Base-by-base conservation (phyloP, 2,888 invertebrate genomes). In the Eristalis pertinax region DNA sequence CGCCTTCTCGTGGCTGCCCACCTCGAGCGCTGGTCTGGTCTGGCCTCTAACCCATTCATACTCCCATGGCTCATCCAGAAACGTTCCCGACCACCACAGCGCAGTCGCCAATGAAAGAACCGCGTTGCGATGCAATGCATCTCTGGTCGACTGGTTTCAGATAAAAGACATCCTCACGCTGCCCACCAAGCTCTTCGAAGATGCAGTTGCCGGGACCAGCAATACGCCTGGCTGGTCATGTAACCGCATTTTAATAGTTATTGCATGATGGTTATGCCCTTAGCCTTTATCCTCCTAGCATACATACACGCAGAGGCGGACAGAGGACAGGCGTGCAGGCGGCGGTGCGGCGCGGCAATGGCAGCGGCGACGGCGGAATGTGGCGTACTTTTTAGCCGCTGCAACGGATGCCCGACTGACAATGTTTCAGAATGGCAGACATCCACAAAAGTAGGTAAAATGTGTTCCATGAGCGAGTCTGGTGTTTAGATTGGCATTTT, bases 201-300 rank as follows among this genome's bases (percentile, higher is more conserved):
- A 86, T 79, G 70, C 85, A 85, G 50, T 82, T 72, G 80, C 67
- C 60, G 80, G 69, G 60, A 50, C 68, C 64, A 56, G 83, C 82
- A 86, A 83, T 78, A 83, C 78, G 86, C 65, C 70, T 79, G 74
- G 86, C 78, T 86, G 78, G 86, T 83, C 86, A 86, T 86, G 86
- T 86, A 86, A 86, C 86, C 86, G 86, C 86, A 86, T 86, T 86
- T 86, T 79, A 86, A 86, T 86, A 86, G 86, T 83, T 86, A 86
- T 86, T 86, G 86, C 86, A 86, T 83, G 86, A 86, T 83, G 78
- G 78, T 68, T 83, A 79, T 86, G 78, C 86, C 86, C 86, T 86
- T 86, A 86, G 86, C 86, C 86, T 86, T 86, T 83, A 86, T 86
- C 78, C 86, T 86, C 86, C 86, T 86, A 86, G 85, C 85, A 82